Base-by-base conservation (phyloP, 2,888 invertebrate species). In the Netelia inedita region DNA sequence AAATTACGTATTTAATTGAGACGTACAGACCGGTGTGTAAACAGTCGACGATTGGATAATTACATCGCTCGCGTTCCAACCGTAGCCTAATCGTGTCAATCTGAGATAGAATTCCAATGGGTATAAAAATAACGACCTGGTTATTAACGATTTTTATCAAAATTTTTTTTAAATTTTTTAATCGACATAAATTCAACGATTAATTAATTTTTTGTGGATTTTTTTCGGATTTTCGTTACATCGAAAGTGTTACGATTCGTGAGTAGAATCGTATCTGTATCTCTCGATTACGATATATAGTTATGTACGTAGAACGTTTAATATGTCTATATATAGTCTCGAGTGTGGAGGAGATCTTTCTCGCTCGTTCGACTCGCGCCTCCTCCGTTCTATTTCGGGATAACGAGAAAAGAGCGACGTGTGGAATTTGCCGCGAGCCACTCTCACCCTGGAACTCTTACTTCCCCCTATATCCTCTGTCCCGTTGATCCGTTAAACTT, bases 381-480 rank as follows among this genome's bases (percentile, higher is more conserved):
- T 80, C 41, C 68, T 80, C 41, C 68, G 73, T 78, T 84, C 84
- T 84, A 84, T 84, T 84, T 84, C n/a, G 61, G 73, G 73, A 81
- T 78, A 84, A 84, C 73, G 81, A 84, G 84, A 81, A 84, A 84
- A 80, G 28, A 28, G 81, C 81, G 73, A 73, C 84, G 81, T 76
- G 76, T 72, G 80, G 84, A 84, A 84, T 84, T 84, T 78, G 66
- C 80, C 66, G 76, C 80, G 84, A 81, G 84, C 82, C 72, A 82
- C 61, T 23, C 81, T 78, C 80, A 80, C 78, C 73, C 84, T 57
- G 73, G 68, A 81, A 84, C 28, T 81, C 76, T 81, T 78, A 81
- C 73, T 78, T 81, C 78, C 73, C 68, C 73, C 43, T 78, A 68
- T 82, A 78, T 61, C 65, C 2, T 28, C n/a, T n/a, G 14, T n/a